Evolutionary conservation across 1,140 invertebrate genomes (phyloP).

Genomic region (Theocolax elegans): DNA sequence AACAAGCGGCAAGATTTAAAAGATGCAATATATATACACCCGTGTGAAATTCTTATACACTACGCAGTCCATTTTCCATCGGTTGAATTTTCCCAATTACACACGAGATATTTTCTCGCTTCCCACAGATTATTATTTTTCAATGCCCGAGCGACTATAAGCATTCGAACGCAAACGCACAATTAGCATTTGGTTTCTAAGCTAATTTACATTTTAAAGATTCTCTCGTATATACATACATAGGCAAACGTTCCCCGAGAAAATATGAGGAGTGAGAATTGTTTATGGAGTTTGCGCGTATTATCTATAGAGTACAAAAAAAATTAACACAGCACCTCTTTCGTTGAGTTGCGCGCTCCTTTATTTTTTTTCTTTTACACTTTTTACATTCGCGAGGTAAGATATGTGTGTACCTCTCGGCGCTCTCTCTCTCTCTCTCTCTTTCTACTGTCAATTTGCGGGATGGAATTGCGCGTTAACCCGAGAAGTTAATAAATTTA

Average conservation of each 20-base stretch:
- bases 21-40: no score
- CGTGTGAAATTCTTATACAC: no score
- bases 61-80: no score
- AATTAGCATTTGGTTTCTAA: slow-evolving; percentile 50
- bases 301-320: background rate
- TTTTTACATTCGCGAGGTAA: background rate
- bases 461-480: slow-evolving; percentile 24
- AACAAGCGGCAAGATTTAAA: no score
- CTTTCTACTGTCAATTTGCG: slow-evolving; percentile 37
- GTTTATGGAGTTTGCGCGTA: slow-evolving; percentile 21
- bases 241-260: no score
- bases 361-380: slow-evolving; percentile 1
- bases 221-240: no score
- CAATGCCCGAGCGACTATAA: no score
- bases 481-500: slow-evolving; percentile 35
- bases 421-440: no score
- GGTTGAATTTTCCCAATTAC: no score
- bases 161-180: no score
- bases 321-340: background rate
- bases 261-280: slow-evolving; percentile 5
- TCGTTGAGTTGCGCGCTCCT: background rate
- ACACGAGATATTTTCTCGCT: no score
- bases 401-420: slow-evolving; percentile 4
- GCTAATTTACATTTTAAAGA: slow-evolving; percentile 52
- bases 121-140: no score